phyloP scores from a whole-genome alignment of 1,140 invertebrate species.

The Mamestra configurata region DNA sequence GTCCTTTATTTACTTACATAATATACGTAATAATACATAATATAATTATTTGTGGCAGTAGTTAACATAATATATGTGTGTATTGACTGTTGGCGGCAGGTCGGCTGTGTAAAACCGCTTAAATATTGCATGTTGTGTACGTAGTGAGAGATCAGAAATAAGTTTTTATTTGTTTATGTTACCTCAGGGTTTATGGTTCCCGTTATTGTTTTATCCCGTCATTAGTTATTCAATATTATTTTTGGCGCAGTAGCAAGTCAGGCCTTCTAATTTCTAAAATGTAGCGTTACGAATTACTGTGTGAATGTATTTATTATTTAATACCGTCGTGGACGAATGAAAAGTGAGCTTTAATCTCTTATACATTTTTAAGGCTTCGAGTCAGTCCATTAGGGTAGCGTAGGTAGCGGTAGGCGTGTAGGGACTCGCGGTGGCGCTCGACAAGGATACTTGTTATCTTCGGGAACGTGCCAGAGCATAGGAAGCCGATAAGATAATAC shows the following conservation, averaged over 20 bases:
- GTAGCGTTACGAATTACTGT: conserved; percentile 58
- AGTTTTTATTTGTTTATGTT: conserved; percentile 85
- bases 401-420: conserved; percentile 21
- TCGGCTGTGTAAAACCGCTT: conserved; percentile 77
- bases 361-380: conserved; percentile 67
- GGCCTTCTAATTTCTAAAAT: conserved; percentile 68
- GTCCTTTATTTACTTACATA: conserved; percentile 83
- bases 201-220: conserved; percentile 72
- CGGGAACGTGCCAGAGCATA: conserved; percentile 55
- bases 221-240: conserved; percentile 71
- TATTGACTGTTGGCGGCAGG: conserved; percentile 75
- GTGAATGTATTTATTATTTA: conserved; percentile 60
- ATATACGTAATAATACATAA: conserved; percentile 77
- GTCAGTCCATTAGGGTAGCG: conserved; percentile 58
- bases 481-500: conserved; percentile 64
- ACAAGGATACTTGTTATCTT: conserved; percentile 50
- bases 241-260: conserved; percentile 67
- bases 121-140: conserved; percentile 84
- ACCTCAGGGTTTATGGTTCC: conserved; percentile 71
- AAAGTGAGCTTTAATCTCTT: conserved; percentile 67
- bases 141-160: conserved; percentile 76
- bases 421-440: background rate
- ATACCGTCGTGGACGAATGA: conserved; percentile 62
- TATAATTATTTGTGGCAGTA: conserved; percentile 87
- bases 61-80: conserved; percentile 76